Evolutionary conservation across 1,140 invertebrate genomes (phyloP).

Genomic region (Anoplophora glabripennis): DNA sequence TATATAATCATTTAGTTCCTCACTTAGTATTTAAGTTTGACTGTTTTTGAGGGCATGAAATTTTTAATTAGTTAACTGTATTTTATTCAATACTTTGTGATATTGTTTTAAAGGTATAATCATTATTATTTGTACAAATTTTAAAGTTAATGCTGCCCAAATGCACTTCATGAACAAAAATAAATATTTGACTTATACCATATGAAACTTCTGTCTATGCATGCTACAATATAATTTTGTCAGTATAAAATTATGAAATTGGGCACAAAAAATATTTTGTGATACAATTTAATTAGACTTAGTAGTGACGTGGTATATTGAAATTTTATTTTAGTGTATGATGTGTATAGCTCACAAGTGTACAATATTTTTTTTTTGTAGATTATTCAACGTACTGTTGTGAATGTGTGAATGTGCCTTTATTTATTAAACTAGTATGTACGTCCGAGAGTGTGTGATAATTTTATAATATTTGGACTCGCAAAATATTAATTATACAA

Average conservation of each 20-base stretch:
- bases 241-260: too few relatives aligned
- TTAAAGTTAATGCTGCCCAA: slow-evolving; percentile 5
- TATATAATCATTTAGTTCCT: too few relatives aligned
- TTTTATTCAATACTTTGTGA: slow-evolving; percentile 25
- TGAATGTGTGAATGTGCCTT: slow-evolving; percentile 15
- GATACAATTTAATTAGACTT: too few relatives aligned
- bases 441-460: slow-evolving; percentile 16
- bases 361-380: slow-evolving; percentile 24
- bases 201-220: slow-evolving; percentile 5
- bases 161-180: not conserved
- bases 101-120: slow-evolving; percentile 32
- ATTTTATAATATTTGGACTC: slow-evolving; percentile 9
- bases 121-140: slow-evolving; percentile 9
- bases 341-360: slow-evolving; percentile 15
- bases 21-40: too few relatives aligned
- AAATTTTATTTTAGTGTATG: slow-evolving; percentile 15
- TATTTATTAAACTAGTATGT: slow-evolving; percentile 27
- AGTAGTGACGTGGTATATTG: too few relatives aligned
- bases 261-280: too few relatives aligned
- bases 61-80: too few relatives aligned
- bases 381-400: slow-evolving; percentile 4
- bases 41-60: too few relatives aligned
- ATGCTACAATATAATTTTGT: too few relatives aligned
- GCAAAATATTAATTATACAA: slow-evolving; percentile 6
- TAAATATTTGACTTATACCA: too few relatives aligned